Conservation (phyloP, 2,797 vertebrate species). For the Chiroxiphia lanceolata region DNA sequence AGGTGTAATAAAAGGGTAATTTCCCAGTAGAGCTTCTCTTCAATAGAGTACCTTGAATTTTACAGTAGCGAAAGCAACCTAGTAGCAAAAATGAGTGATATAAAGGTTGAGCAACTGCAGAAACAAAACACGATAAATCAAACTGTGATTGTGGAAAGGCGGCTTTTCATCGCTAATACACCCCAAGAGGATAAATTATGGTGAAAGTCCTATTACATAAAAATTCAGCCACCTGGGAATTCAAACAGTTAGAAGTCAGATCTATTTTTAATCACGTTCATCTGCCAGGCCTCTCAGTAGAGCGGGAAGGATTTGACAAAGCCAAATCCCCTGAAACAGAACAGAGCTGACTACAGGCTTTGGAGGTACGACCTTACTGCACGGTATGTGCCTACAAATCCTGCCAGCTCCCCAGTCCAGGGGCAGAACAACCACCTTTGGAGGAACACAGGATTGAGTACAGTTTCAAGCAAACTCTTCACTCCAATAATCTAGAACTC, state of each 20-base stretch:
- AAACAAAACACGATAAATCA: conserved; percentile 9
- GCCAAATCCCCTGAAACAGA: not conserved
- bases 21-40: not conserved
- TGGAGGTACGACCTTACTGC: not conserved
- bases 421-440: not conserved
- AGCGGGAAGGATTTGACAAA: not conserved
- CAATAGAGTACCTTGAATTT: not conserved
- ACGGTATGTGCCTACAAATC: not conserved
- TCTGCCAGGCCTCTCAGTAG: not conserved
- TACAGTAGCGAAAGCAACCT: not conserved
- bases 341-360: not conserved
- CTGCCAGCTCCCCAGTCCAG: not conserved
- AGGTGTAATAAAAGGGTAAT: not conserved
- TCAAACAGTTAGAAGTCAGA: not conserved
- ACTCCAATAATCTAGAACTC: not conserved
- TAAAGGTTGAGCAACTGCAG: not conserved
- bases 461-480: not conserved
- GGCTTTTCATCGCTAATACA: not conserved
- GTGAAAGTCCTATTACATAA: conserved; percentile 31
- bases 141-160: not conserved
- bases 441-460: not conserved
- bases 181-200: not conserved
- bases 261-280: conserved; percentile 33
- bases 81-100: not conserved
- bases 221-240: conserved; percentile 38